These are phyloP conservation scores for Thunnus thynnus DNA, from an alignment of 2,113 vertebrate genomes.

Conservation along the genomic window DNA sequence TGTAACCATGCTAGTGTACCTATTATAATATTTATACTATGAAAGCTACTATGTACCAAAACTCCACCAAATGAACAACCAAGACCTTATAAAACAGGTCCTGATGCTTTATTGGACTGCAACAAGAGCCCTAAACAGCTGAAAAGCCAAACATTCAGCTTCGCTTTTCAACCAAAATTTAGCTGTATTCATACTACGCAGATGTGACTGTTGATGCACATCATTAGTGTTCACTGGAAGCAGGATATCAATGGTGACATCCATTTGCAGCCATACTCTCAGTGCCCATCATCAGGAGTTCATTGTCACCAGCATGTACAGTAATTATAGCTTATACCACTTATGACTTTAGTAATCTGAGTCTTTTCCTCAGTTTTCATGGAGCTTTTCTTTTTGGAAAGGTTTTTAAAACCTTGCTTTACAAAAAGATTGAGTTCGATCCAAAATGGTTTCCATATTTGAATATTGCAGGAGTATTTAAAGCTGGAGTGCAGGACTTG, in stretches of 20 bases:
- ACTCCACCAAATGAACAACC: conserved; percentile 27
- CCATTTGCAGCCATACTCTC: conserved; percentile 59
- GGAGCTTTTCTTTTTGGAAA: neutral
- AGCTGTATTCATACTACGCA: conserved; percentile 77
- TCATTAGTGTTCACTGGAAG: conserved; percentile 72
- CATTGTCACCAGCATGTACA: conserved; percentile 63
- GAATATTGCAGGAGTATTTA: neutral
- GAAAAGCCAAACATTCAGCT: conserved; percentile 65
- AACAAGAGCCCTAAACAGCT: conserved; percentile 74
- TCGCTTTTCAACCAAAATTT: conserved; percentile 74
- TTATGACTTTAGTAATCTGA: conserved; percentile 35
- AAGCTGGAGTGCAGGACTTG: neutral
- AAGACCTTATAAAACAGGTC: conserved; percentile 28
- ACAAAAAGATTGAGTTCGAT: neutral
- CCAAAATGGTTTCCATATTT: conserved; percentile 1
- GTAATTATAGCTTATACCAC: conserved; percentile 68
- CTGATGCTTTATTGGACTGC: conserved; percentile 49
- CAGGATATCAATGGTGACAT: conserved; percentile 67
- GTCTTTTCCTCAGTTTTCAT: conserved; percentile 26
- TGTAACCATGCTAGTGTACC: conserved; percentile 6
- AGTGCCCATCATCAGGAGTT: conserved; percentile 56
- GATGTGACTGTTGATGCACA: conserved; percentile 75
- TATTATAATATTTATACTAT: too few species aligned
- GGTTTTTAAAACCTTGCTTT: conserved; percentile 4
- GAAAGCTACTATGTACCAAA: conserved; percentile 12